Conservation (phyloP, 2,888 invertebrate genomes). For the Dynastes tityus region DNA sequence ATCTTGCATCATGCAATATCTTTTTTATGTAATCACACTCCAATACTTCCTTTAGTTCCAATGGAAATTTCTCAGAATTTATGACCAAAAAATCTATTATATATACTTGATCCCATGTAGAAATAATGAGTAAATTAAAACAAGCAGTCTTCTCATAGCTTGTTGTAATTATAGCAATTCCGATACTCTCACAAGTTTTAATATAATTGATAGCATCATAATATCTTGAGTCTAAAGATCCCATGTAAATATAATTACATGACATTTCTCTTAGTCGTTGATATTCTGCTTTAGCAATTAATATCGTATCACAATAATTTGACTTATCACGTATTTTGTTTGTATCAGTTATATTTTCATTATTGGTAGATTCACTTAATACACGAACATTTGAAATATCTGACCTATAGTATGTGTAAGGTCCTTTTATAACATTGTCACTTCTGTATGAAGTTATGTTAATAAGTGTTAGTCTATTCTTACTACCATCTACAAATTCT, state of each 20-base stretch:
- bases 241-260: conserved; percentile 53
- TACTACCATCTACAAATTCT: conserved; percentile 41
- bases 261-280: conserved; percentile 53
- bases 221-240: conserved; percentile 53
- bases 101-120: conserved; percentile 56
- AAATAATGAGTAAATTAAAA: conserved; percentile 53
- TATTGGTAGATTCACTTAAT: conserved; percentile 28
- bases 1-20: conserved; percentile 55
- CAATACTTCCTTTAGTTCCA: conserved; percentile 54
- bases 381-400: conserved; percentile 48
- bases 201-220: conserved; percentile 52
- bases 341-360: neutral
- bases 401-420: conserved; percentile 44
- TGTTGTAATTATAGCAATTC: conserved; percentile 52
- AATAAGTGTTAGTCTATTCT: conserved; percentile 41
- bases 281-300: conserved; percentile 51
- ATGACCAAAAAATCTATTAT: conserved; percentile 55
- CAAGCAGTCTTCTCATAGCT: conserved; percentile 46
- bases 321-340: neutral
- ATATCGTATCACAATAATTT: conserved; percentile 37
- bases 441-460: conserved; percentile 40
- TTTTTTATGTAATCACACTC: conserved; percentile 53
- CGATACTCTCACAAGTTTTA: conserved; percentile 53
- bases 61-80: conserved; percentile 48
- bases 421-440: conserved; percentile 21